Evolutionary conservation across 1,140 invertebrate genomes (phyloP).

Genomic region (Trichonephila clavata): DNA sequence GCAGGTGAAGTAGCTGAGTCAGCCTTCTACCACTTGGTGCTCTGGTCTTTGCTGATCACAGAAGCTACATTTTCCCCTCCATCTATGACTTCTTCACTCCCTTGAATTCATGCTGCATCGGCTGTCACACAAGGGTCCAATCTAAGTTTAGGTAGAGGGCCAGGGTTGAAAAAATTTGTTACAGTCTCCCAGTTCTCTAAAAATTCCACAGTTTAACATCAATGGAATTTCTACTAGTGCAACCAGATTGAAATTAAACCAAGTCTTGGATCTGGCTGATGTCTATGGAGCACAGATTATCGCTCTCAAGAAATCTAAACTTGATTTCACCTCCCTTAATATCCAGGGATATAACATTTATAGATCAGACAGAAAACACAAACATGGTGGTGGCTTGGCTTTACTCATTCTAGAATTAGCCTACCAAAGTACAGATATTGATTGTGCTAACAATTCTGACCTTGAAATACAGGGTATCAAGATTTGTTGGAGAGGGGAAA

Average conservation of each 20-base stretch:
- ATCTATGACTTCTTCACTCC: no score
- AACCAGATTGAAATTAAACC: neutral
- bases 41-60: no score
- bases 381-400: no score
- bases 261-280: neutral
- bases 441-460: no score
- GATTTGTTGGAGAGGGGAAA: no score
- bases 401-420: no score
- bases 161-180: neutral
- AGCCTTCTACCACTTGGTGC: no score
- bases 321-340: neutral
- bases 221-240: constrained; percentile 11
- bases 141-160: constrained; percentile 16
- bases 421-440: no score
- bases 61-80: no score
- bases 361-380: neutral
- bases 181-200: constrained; percentile 9
- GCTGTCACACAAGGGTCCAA: constrained; percentile 20
- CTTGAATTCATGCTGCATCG: neutral
- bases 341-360: neutral
- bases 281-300: neutral
- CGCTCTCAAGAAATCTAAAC: constrained; percentile 1
- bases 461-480: no score
- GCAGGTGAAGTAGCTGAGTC: no score
- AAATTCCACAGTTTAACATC: neutral